Evolutionary conservation across 2,797 vertebrate genomes (phyloP).

Genomic region (Enoplosus armatus): DNA sequence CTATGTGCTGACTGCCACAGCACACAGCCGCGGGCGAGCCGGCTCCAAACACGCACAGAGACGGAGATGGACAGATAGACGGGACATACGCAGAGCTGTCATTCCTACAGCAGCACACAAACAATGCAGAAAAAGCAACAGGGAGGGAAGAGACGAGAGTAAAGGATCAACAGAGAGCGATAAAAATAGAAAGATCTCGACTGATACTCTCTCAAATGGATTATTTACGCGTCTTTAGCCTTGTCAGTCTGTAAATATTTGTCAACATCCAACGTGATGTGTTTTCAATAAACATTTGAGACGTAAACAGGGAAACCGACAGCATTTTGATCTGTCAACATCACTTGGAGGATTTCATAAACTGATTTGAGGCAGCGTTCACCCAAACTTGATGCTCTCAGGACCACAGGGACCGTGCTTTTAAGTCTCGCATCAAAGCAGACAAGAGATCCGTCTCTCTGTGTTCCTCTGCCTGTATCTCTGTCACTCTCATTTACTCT

Average conservation of each 20-base stretch:
- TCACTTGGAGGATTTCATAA: conserved; percentile 54
- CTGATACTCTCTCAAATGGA: conserved; percentile 37
- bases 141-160: not conserved
- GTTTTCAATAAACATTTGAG: conserved; percentile 57
- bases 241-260: conserved; percentile 70
- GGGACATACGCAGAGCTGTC: conserved; percentile 46
- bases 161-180: conserved; percentile 19
- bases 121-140: conserved; percentile 25
- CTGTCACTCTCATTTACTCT: conserved; percentile 35
- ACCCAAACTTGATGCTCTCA: conserved; percentile 43
- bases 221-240: conserved; percentile 31
- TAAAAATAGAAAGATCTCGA: conserved; percentile 46
- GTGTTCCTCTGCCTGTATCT: conserved; percentile 22
- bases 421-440: conserved; percentile 68
- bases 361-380: conserved; percentile 57
- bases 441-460: conserved; percentile 45
- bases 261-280: conserved; percentile 49
- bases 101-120: conserved; percentile 43
- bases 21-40: conserved; percentile 54
- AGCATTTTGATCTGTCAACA: conserved; percentile 73
- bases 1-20: conserved; percentile 67
- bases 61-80: conserved; percentile 57
- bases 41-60: conserved; percentile 40
- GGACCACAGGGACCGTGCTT: conserved; percentile 55
- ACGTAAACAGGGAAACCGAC: conserved; percentile 49